phyloP scores from a whole-genome alignment of 2,888 invertebrate species.

The Drosophila paranaensis region DNA sequence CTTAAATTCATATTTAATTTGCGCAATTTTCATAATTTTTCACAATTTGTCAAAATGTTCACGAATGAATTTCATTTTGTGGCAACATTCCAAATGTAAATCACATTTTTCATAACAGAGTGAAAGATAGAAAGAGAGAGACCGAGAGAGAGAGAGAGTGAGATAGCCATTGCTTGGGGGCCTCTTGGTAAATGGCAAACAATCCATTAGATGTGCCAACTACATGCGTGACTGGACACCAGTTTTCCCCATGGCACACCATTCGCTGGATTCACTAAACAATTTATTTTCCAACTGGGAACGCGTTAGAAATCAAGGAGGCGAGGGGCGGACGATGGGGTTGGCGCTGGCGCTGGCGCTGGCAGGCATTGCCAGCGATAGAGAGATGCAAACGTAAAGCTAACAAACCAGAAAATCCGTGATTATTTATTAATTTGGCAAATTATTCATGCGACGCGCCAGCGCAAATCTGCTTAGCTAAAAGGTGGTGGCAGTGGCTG shows the following conservation, averaged over 20 bases:
- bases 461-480: slow-evolving; percentile 59
- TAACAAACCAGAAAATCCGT: slow-evolving; percentile 76
- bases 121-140: background rate
- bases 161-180: slow-evolving; percentile 15
- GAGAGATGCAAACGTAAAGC: slow-evolving; percentile 52
- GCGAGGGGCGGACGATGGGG: background rate
- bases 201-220: slow-evolving; percentile 64
- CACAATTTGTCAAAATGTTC: slow-evolving; percentile 15
- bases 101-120: slow-evolving; percentile 32
- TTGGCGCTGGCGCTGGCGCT: background rate
- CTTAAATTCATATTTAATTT: slow-evolving; percentile 27
- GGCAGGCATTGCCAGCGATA: background rate
- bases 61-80: slow-evolving; percentile 37
- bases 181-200: slow-evolving; percentile 47
- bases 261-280: slow-evolving; percentile 30
- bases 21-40: slow-evolving; percentile 25
- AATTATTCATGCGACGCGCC: slow-evolving; percentile 70
- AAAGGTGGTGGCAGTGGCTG: background rate
- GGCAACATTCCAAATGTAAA: slow-evolving; percentile 47
- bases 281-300: slow-evolving; percentile 43
- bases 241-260: slow-evolving; percentile 28
- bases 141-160: background rate
- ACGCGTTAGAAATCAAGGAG: slow-evolving; percentile 2
- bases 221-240: slow-evolving; percentile 64
- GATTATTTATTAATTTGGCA: slow-evolving; percentile 76